These are phyloP conservation scores for Mobula hypostoma DNA, from an alignment of 2,113 vertebrate species.

Conservation along the genomic window DNA sequence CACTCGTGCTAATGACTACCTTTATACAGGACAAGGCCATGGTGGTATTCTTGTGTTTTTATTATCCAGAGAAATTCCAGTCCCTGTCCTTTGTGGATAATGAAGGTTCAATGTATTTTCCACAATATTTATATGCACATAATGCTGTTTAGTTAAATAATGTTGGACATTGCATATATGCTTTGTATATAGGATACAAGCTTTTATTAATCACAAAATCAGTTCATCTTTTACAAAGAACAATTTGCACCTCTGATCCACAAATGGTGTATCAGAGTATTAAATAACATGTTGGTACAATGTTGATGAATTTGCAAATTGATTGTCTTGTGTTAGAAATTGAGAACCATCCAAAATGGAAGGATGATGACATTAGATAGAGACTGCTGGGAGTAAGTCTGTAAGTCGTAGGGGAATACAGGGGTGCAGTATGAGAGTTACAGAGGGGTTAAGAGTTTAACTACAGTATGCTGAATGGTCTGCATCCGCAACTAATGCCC, in stretches of 20 bases:
- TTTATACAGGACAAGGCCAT: too few species aligned
- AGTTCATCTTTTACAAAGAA: not conserved
- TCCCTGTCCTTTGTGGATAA: too few species aligned
- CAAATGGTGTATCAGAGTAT: not conserved
- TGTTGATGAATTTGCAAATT: not conserved
- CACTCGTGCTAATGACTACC: too few species aligned
- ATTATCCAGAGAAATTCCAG: too few species aligned
- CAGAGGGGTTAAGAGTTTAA: not conserved
- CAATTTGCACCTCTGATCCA: not conserved
- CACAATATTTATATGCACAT: not conserved
- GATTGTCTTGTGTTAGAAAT: not conserved
- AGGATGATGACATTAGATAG: not conserved
- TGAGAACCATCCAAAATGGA: not conserved
- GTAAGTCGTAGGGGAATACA: not conserved
- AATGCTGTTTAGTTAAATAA: not conserved
- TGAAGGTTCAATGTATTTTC: not conserved
- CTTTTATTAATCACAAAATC: not conserved
- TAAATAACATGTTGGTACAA: not conserved
- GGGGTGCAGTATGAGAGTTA: not conserved
- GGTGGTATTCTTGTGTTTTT: too few species aligned
- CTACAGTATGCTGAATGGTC: too few species aligned
- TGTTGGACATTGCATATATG: not conserved
- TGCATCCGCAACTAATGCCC: too few species aligned
- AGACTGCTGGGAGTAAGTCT: not conserved
- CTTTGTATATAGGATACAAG: too few species aligned